Evolutionary conservation across 1,140 invertebrate genomes (phyloP), one percentile per base, ranked within the genome.

Genomic region (Penaeus indicus): DNA sequence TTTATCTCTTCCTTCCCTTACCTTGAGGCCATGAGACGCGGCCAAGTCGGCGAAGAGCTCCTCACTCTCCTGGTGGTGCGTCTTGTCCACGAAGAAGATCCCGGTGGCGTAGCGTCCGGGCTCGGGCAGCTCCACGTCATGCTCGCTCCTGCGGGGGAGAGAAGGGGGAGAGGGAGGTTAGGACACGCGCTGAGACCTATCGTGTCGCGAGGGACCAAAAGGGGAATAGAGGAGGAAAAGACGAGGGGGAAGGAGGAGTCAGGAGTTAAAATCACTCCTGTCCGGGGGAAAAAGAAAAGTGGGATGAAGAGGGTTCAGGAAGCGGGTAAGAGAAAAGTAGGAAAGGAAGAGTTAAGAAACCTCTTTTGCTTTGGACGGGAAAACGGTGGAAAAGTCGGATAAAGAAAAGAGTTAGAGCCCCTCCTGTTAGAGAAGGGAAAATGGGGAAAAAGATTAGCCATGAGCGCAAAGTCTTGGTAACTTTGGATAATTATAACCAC

Each of bases 81-180:
- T 94, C 92, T 96, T 96, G 92, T 98, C 97, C 91, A 99, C 93
- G 93, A 98, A 99, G 90, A 99, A 95, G 83, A 99, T 97, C 84
- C 98, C 99, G 19, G 98, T 99, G 63, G 98, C 98, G 94, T 99
- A 99, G 90, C 95, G 94, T 16, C 98, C 98, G 91, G 95, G 95
- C 47, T 95, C 94, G 7, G 99, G 98, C 87, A 99, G 94, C 88
- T 95, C 95, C 84, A 98, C 94, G 91, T 95, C 96, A 90, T 96
- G 94, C 90, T 95, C 94, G 91, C 96, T 95, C 92, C 96, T 97
- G 92, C 64, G 93, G 60, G n/a, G 27, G 78, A 42, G n/a, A 82
- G 13, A 42, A 63, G 83, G 21, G 47, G 19, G 25, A 13, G 18
- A 18, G n/a, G 38, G 38, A 42, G 38, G 38, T 42, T 42, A 42